A percentile compares a stretch with the other conserved stretches of the same genome.
phyloP scores from a whole-genome alignment of 2,888 invertebrate genomes.

The Rhodophaea formosa region DNA sequence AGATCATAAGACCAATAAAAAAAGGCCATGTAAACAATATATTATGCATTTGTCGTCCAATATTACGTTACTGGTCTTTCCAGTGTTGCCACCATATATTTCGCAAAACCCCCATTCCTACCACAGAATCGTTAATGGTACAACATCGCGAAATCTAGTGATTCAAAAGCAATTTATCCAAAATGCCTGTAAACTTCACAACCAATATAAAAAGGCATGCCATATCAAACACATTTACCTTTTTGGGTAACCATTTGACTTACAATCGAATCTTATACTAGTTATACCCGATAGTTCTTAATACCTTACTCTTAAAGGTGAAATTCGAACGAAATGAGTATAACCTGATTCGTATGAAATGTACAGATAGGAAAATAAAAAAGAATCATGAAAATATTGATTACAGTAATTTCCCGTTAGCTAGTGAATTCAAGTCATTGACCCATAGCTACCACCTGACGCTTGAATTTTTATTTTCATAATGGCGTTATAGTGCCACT shows the following conservation, averaged over 20 bases:
- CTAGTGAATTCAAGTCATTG: too few species aligned
- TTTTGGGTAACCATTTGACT: constrained; percentile 12
- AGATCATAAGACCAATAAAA: too few species aligned
- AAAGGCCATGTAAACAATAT: too few species aligned
- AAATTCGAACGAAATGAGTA: constrained; percentile 10
- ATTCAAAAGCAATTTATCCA: constrained; percentile 16
- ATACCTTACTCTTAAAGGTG: constrained; percentile 13
- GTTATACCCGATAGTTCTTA: constrained; percentile 13
- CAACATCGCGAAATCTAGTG: not conserved
- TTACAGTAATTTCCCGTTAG: not conserved
- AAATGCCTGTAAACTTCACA: constrained; percentile 19
- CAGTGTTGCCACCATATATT: too few species aligned
- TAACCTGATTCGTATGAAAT: not conserved
- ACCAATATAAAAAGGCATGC: constrained; percentile 18
- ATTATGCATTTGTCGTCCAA: too few species aligned
- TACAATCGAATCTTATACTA: constrained; percentile 1
- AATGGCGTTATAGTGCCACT: too few species aligned
- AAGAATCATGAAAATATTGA: too few species aligned
- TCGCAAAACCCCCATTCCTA: too few species aligned
- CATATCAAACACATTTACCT: not conserved
- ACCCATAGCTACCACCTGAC: too few species aligned
- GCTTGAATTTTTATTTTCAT: too few species aligned
- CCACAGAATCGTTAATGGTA: not conserved
- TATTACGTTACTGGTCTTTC: too few species aligned
- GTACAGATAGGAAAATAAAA: not conserved